These are phyloP conservation scores for Pomatostomus ruficeps DNA, from an alignment of 2,113 vertebrate genomes.

Conservation along the genomic window DNA sequence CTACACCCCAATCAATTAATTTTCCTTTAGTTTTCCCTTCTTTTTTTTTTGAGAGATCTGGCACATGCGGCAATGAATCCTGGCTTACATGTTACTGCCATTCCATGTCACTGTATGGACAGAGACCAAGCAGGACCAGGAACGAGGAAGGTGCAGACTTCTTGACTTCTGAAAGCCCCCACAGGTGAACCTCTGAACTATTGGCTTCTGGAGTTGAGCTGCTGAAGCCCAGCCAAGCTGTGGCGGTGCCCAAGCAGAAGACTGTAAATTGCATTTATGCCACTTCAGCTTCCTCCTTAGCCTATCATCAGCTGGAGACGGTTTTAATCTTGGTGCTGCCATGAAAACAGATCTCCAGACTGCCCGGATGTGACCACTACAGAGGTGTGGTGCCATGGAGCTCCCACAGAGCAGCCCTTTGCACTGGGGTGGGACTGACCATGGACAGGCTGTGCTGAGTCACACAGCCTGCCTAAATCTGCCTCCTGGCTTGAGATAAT, in stretches of 20 bases:
- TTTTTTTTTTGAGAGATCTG: not conserved
- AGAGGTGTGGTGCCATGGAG: not conserved
- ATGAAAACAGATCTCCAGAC: accelerated
- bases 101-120: not conserved
- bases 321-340: not conserved
- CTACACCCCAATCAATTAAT: not conserved
- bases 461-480: not conserved
- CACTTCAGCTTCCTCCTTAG: not conserved
- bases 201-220: not conserved
- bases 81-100: accelerated
- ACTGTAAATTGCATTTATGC: not conserved
- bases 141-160: accelerated
- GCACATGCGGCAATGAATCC: not conserved
- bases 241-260: not conserved
- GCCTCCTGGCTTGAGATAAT: not conserved
- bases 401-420: not conserved
- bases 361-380: accelerated
- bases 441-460: not conserved
- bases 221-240: not conserved
- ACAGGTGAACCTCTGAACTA: not conserved
- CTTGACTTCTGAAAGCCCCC: not conserved
- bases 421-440: accelerated
- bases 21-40: not conserved
- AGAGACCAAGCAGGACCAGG: not conserved
- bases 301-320: not conserved